Evolutionary conservation across 2,888 invertebrate genomes (phyloP).

Genomic region (Papilio protenor): DNA sequence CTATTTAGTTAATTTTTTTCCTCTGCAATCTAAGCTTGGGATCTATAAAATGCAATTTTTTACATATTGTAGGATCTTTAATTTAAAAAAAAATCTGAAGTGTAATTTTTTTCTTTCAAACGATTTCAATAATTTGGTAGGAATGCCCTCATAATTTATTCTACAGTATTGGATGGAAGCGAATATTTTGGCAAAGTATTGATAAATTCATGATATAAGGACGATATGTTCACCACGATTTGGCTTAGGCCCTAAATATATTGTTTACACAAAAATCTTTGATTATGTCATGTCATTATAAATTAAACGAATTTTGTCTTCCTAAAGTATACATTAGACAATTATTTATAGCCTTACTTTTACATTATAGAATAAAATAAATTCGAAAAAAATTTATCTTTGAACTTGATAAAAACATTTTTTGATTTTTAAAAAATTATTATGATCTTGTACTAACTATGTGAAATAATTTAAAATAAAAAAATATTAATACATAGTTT

Average conservation of each 20-base stretch:
- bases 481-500: not conserved
- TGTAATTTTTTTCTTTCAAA: no score
- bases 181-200: constrained; percentile 47
- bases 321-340: not conserved
- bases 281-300: constrained; percentile 30
- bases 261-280: constrained; percentile 13
- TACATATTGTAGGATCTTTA: not conserved
- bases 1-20: no score
- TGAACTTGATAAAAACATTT: not conserved
- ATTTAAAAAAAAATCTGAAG: not conserved
- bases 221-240: constrained; percentile 41
- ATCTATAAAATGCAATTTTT: no score
- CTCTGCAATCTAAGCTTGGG: no score
- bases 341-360: not conserved
- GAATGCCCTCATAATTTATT: not conserved
- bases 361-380: not conserved
- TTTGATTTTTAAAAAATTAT: not conserved
- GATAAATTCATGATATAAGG: constrained; percentile 44
- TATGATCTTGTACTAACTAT: constrained; percentile 3
- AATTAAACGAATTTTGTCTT: not conserved
- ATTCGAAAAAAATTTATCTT: not conserved
- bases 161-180: constrained; percentile 48
- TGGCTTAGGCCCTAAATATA: constrained; percentile 39
- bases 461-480: not conserved
- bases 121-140: not conserved